Conservation (phyloP, 2,888 invertebrate species). For the Lingula anatina region DNA sequence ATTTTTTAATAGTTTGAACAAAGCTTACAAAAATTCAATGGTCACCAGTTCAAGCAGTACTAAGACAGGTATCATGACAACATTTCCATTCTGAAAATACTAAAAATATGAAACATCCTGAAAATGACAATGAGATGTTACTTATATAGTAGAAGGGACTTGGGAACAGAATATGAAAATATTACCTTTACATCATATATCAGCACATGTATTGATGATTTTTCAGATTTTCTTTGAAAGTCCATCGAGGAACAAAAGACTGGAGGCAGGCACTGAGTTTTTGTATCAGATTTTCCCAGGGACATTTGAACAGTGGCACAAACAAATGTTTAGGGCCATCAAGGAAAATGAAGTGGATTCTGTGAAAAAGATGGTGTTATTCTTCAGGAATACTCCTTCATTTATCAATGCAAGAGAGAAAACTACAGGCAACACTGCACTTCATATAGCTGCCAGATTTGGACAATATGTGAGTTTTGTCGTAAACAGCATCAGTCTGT, state of each 20-base stretch:
- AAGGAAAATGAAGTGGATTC: constrained; percentile 42
- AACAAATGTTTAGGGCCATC: constrained; percentile 35
- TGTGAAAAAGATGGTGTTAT: constrained; percentile 42
- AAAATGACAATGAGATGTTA: no score
- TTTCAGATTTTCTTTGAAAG: constrained; percentile 44
- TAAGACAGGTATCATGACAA: no score
- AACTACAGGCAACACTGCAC: constrained; percentile 40
- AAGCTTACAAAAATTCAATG: no score
- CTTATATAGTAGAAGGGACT: no score
- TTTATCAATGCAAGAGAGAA: constrained; percentile 47
- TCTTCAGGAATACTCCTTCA: constrained; percentile 36
- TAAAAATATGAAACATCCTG: no score
- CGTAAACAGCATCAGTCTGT: no score
- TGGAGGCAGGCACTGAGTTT: constrained; percentile 37
- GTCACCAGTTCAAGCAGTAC: no score
- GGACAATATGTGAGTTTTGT: constrained; percentile 42
- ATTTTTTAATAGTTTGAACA: not conserved
- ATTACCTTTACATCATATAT: no score
- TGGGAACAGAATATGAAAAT: no score
- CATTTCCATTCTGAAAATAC: no score
- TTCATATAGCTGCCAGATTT: constrained; percentile 41
- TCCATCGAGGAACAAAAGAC: constrained; percentile 39
- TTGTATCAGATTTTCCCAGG: constrained; percentile 51
- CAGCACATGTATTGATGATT: no score
- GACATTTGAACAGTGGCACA: constrained; percentile 39